These are phyloP conservation scores for Orchestia grillus DNA, from an alignment of 1,140 invertebrate genomes.

Conservation along the genomic window DNA sequence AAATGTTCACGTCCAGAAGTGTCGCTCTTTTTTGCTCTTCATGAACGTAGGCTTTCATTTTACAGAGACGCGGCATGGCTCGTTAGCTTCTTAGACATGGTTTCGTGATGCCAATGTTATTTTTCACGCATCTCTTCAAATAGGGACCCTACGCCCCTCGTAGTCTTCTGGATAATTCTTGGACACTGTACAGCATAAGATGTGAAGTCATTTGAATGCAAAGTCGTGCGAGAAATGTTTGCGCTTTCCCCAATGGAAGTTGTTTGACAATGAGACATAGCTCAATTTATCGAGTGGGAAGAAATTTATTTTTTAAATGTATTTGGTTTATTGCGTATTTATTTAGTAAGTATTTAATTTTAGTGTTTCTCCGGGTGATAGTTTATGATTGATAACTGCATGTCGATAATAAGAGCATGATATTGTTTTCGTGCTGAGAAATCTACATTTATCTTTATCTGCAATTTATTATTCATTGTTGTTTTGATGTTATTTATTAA, in stretches of 20 bases:
- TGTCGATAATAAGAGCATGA: no score
- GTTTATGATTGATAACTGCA: no score
- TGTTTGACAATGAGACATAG: neutral
- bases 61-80: neutral
- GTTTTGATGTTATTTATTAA: no score
- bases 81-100: neutral
- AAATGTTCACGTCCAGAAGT: neutral
- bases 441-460: no score
- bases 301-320: no score
- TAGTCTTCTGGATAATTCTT: neutral
- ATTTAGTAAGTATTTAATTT: no score
- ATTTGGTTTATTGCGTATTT: no score
- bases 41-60: neutral
- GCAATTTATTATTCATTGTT: no score
- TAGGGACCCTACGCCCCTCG: neutral
- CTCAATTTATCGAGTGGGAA: neutral
- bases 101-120: constrained; percentile 30
- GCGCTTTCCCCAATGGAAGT: neutral
- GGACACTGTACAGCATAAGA: neutral
- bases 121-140: constrained; percentile 28
- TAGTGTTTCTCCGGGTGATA: no score
- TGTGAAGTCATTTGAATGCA: neutral
- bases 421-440: no score
- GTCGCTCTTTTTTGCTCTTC: neutral
- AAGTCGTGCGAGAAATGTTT: neutral